phyloP scores from a whole-genome alignment of 2,888 invertebrate genomes.

The Leistus spinibarbis region DNA sequence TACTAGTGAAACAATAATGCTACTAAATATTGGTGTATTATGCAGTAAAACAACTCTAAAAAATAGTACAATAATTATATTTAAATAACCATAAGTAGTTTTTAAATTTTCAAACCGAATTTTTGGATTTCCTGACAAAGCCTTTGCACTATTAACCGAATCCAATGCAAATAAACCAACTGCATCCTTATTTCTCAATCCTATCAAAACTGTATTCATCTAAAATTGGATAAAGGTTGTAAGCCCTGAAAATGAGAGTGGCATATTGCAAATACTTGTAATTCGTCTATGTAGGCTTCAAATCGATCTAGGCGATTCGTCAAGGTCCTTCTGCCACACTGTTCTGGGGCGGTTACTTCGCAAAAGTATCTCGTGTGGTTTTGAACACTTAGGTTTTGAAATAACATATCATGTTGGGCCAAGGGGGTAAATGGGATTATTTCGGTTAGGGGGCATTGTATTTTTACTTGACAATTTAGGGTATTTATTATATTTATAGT shows the following conservation, averaged over 20 bases:
- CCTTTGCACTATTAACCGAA: conserved; percentile 64
- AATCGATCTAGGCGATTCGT: conserved; percentile 25
- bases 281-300: background rate
- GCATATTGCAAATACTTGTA: background rate
- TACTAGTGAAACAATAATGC: conserved; percentile 53
- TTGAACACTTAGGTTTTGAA: conserved; percentile 52
- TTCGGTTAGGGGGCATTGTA: background rate
- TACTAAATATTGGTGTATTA: conserved; percentile 48
- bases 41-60: conserved; percentile 54
- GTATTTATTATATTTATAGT: conserved; percentile 69
- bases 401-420: conserved; percentile 35
- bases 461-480: conserved; percentile 60
- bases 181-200: conserved; percentile 55
- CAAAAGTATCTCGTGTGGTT: conserved; percentile 51
- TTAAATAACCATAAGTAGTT: background rate
- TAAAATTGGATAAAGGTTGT: conserved; percentile 41
- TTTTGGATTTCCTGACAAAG: conserved; percentile 67
- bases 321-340: conserved; percentile 52
- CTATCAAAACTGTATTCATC: conserved; percentile 56
- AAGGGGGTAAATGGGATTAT: background rate
- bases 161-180: conserved; percentile 62
- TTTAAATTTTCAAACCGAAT: conserved; percentile 59
- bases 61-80: background rate
- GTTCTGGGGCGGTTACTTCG: conserved; percentile 50
- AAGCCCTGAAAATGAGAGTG: background rate